Evolutionary conservation across 2,888 invertebrate genomes (phyloP).

Genomic region (Stenichneumon culpator): DNA sequence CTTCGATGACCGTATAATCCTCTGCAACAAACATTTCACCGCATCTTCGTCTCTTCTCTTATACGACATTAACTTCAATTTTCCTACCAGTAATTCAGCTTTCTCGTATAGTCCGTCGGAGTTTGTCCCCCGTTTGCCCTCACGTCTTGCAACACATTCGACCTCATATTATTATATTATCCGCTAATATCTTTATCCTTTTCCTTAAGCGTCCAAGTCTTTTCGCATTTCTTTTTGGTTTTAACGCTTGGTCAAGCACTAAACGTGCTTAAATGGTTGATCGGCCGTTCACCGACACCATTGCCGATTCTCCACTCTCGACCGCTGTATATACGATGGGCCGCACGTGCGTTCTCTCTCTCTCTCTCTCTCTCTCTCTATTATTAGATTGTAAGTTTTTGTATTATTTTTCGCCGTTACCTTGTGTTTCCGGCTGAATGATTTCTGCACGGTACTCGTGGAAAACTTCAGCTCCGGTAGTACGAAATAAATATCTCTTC

Average conservation of each 20-base stretch:
- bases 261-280: slow-evolving; percentile 11
- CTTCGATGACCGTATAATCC: slow-evolving; percentile 28
- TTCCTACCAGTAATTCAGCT: slow-evolving; percentile 1
- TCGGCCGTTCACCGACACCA: slow-evolving; percentile 21
- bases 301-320: slow-evolving; percentile 44
- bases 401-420: too few species aligned
- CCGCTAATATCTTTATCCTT: slow-evolving; percentile 60
- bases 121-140: slow-evolving; percentile 48
- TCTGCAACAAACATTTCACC: slow-evolving; percentile 15
- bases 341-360: slow-evolving; percentile 46
- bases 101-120: slow-evolving; percentile 16
- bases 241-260: background rate
- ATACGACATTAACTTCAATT: background rate
- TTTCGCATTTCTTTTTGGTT: background rate
- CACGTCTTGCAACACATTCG: slow-evolving; percentile 42
- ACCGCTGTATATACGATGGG: slow-evolving; percentile 50
- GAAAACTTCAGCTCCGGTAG: too few species aligned
- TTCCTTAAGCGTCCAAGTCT: background rate
- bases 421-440: too few species aligned
- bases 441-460: too few species aligned
- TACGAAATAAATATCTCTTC: too few species aligned
- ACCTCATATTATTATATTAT: slow-evolving; percentile 50
- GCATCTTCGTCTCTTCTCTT: slow-evolving; percentile 8
- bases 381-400: too few species aligned
- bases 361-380: background rate